phyloP scores from a whole-genome alignment of 2,888 invertebrate species.

The Meandrusa payeni region DNA sequence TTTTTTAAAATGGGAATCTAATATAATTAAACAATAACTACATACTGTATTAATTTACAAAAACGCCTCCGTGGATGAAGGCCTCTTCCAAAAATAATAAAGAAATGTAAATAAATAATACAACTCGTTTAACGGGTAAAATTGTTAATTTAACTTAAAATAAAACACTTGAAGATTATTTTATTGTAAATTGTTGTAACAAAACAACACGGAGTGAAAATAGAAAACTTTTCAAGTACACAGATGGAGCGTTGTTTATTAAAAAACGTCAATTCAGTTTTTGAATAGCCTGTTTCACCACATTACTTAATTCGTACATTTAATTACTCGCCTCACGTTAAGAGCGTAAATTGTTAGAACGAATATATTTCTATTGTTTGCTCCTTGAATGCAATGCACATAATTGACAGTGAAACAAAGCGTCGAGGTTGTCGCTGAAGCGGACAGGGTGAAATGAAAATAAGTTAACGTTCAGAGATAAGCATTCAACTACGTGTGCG shows the following conservation, averaged over 20 bases:
- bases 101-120: too few species aligned
- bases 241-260: background rate
- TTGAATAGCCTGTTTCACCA: background rate
- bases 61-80: too few species aligned
- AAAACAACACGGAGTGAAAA: too few species aligned
- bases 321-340: slow-evolving; percentile 29
- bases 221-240: too few species aligned
- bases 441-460: slow-evolving; percentile 24
- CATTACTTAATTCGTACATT: slow-evolving; percentile 9
- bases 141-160: too few species aligned
- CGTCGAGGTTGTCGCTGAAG: slow-evolving; percentile 14
- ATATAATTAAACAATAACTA: too few species aligned
- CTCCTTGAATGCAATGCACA: slow-evolving; percentile 26
- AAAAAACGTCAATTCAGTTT: background rate
- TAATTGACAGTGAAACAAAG: slow-evolving; percentile 37
- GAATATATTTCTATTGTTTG: slow-evolving; percentile 30
- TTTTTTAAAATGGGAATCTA: too few species aligned
- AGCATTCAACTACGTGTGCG: background rate
- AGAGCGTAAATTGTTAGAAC: slow-evolving; percentile 29
- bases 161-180: too few species aligned
- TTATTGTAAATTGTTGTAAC: too few species aligned
- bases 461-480: slow-evolving; percentile 16
- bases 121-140: too few species aligned
- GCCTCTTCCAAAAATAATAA: too few species aligned
- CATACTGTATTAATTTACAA: too few species aligned